phyloP scores from a whole-genome alignment of 2,797 vertebrate species.

The Gorsachius magnificus region DNA sequence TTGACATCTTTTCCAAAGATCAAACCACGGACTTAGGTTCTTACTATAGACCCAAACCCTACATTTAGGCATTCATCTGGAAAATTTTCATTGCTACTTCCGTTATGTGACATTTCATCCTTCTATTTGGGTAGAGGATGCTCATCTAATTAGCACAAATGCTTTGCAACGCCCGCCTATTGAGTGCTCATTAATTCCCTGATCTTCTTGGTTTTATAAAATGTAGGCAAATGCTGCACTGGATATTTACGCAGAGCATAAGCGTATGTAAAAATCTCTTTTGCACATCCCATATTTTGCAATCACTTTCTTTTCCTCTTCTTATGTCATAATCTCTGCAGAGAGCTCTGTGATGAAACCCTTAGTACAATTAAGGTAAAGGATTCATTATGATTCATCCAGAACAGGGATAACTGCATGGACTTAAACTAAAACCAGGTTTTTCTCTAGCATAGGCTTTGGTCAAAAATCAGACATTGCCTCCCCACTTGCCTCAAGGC shows the following conservation, averaged over 20 bases:
- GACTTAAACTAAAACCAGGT: neutral
- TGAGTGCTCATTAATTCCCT: neutral
- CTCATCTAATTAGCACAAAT: neutral
- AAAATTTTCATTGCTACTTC: neutral
- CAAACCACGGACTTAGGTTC: neutral
- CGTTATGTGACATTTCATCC: neutral
- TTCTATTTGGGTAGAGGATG: neutral
- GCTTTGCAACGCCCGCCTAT: neutral
- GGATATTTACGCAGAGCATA: neutral
- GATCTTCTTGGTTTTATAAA: neutral
- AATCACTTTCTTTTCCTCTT: neutral
- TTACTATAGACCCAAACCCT: neutral
- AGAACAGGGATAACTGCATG: neutral
- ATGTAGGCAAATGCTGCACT: neutral
- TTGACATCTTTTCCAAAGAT: neutral
- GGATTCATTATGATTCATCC: neutral
- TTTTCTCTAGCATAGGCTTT: neutral
- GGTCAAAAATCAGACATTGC: neutral
- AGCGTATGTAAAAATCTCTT: neutral
- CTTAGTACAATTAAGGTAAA: neutral
- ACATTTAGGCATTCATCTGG: neutral
- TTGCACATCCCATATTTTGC: neutral
- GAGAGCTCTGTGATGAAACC: neutral
- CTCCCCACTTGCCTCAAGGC: neutral
- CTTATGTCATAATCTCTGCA: neutral